These are phyloP conservation scores for Oryzias sinensis DNA, from an alignment of 2,797 vertebrate species.

Conservation along the genomic window DNA sequence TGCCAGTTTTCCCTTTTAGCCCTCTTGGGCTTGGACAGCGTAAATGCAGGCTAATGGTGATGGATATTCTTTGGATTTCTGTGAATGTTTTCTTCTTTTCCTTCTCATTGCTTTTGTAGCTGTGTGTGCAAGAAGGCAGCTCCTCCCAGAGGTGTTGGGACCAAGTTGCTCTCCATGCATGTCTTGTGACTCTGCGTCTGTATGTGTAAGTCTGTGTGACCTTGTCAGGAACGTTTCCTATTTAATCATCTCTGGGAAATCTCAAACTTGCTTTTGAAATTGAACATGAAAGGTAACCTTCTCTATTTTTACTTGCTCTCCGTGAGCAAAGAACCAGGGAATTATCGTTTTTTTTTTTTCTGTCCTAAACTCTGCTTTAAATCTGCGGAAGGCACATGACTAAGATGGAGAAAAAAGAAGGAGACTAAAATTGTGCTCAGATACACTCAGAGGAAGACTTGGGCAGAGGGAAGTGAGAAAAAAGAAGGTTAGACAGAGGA, in stretches of 20 bases:
- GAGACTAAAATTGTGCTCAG: constrained; percentile 20
- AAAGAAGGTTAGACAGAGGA: constrained; percentile 40
- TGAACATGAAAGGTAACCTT: constrained; percentile 77
- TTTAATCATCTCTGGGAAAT: constrained; percentile 76
- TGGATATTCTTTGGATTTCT: constrained; percentile 20
- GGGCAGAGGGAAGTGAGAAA: constrained; percentile 38
- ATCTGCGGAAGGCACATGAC: constrained; percentile 49
- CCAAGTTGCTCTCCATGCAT: constrained; percentile 29
- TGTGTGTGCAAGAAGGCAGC: constrained; percentile 31
- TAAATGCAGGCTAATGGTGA: constrained; percentile 16
- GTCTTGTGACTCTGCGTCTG: constrained; percentile 24
- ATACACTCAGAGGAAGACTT: constrained; percentile 27
- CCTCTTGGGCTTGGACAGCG: neutral
- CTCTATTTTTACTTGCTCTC: constrained; percentile 66
- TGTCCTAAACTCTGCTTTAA: constrained; percentile 25
- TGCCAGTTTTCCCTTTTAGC: constrained; percentile 3
- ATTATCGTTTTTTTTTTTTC: constrained; percentile 51
- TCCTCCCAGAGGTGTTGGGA: constrained; percentile 44
- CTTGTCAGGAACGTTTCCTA: constrained; percentile 62
- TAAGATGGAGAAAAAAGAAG: constrained; percentile 43
- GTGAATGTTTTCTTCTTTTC: constrained; percentile 16
- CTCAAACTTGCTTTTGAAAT: constrained; percentile 72
- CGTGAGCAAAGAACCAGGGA: constrained; percentile 61
- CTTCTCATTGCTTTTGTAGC: constrained; percentile 23
- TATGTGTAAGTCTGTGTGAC: constrained; percentile 52